Evolutionary conservation across 2,797 vertebrate genomes (phyloP).

Genomic region (Trachurus trachurus): DNA sequence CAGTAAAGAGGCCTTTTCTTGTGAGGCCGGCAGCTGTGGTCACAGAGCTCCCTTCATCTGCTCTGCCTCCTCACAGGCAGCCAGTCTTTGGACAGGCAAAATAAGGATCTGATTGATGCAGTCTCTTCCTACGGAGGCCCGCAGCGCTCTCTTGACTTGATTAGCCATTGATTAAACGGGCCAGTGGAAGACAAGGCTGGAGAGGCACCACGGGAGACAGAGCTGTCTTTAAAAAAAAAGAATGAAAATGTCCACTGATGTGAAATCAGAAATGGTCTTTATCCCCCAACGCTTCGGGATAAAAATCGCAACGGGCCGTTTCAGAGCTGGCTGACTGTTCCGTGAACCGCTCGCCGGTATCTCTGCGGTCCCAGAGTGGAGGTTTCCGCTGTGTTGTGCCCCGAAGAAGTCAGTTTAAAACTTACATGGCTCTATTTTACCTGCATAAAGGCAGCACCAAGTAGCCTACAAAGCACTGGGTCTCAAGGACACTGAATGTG

Average conservation of each 20-base stretch:
- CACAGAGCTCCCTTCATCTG: conserved; percentile 78
- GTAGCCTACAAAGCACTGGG: too few species aligned
- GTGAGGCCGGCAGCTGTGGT: conserved; percentile 80
- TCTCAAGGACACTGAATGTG: too few species aligned
- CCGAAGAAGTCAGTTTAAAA: neutral
- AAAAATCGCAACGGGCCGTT: neutral
- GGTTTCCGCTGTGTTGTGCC: neutral
- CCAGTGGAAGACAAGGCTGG: conserved; percentile 54
- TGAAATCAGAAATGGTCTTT: conserved; percentile 57
- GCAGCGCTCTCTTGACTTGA: conserved; percentile 70
- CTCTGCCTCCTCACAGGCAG: conserved; percentile 51
- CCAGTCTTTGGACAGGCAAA: conserved; percentile 65
- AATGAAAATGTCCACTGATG: conserved; percentile 49
- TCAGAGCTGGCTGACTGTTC: neutral
- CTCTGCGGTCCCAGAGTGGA: too few species aligned
- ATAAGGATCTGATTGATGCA: conserved; percentile 80
- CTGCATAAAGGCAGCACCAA: too few species aligned
- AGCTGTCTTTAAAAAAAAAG: conserved; percentile 24
- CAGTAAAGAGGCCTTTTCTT: conserved; percentile 74
- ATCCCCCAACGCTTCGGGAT: conserved; percentile 4
- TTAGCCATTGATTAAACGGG: conserved; percentile 76
- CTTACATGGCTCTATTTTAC: too few species aligned
- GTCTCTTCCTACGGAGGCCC: conserved; percentile 65
- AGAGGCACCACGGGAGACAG: conserved; percentile 25
- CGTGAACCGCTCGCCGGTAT: neutral